A percentile compares a stretch with the other conserved stretches of the same genome.
phyloP scores from a whole-genome alignment of 2,113 vertebrate species.

The Macrotis lagotis region DNA sequence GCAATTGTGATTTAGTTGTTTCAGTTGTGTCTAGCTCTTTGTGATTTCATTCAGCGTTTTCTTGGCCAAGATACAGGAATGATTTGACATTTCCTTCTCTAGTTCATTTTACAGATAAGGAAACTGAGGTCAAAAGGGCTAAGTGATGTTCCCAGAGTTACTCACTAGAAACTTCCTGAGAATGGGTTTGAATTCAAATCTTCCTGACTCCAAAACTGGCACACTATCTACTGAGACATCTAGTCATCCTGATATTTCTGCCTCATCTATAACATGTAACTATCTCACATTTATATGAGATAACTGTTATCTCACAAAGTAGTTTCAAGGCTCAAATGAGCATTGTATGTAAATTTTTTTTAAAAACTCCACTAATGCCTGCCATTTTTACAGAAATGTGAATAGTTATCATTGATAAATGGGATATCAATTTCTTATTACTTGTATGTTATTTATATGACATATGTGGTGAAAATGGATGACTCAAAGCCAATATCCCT shows the following conservation, averaged over 20 bases:
- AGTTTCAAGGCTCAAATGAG: background rate
- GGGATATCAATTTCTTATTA: background rate
- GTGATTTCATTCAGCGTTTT: background rate
- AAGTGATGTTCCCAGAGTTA: too few species aligned
- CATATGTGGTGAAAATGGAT: constrained; percentile 29
- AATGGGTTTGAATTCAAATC: too few species aligned
- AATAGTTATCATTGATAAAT: background rate
- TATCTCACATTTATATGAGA: too few species aligned
- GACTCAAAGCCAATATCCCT: constrained; percentile 46
- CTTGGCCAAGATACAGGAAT: background rate
- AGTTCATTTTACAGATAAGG: background rate
- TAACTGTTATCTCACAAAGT: background rate
- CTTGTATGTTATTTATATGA: constrained; percentile 50
- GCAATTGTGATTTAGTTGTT: background rate
- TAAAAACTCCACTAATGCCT: background rate
- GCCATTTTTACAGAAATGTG: background rate
- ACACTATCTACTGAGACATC: background rate
- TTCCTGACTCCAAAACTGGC: too few species aligned
- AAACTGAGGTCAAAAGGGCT: background rate
- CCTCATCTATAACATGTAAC: background rate
- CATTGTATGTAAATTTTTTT: background rate
- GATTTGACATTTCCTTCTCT: background rate
- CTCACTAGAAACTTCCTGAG: too few species aligned
- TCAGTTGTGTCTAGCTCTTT: background rate
- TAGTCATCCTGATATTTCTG: background rate